Conservation (phyloP, 2,113 vertebrate genomes). For the Rhynchomys soricoides region DNA sequence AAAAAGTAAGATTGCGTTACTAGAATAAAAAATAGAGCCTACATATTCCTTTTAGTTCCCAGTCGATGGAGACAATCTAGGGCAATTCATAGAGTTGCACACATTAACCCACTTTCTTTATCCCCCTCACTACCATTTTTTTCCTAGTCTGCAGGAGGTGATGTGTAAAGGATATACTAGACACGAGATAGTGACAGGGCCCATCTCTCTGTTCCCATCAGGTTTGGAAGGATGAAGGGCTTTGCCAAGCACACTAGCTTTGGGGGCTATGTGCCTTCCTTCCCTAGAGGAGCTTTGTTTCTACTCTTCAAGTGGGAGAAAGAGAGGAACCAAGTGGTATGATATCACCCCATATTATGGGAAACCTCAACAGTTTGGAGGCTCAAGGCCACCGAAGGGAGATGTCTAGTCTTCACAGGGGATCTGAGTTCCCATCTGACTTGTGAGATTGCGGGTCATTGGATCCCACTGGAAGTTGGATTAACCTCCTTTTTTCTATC, state of each 20-base stretch:
- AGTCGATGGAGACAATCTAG: background rate
- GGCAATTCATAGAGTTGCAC: slow-evolving; percentile 1
- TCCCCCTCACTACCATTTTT: no score
- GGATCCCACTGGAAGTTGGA: background rate
- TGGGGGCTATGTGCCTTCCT: background rate
- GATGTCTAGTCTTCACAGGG: background rate
- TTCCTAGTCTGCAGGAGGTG: background rate
- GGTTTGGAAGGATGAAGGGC: background rate
- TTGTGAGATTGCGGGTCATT: background rate
- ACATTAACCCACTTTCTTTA: background rate
- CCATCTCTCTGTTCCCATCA: background rate
- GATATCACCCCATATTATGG: no score
- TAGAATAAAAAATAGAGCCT: background rate
- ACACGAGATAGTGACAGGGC: background rate
- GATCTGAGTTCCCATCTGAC: background rate
- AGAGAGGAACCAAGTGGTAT: background rate
- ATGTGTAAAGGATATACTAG: background rate
- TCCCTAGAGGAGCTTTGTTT: no score
- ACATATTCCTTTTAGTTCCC: slow-evolving; percentile 15
- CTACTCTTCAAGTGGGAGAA: background rate
- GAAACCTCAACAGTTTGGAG: background rate
- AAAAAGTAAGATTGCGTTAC: background rate
- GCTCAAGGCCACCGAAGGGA: background rate
- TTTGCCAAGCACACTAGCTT: background rate
- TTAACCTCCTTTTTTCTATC: background rate